Evolutionary conservation across 2,888 invertebrate species (phyloP), one percentile per base, ranked within the genome.

Genomic region (Altica lythri): DNA sequence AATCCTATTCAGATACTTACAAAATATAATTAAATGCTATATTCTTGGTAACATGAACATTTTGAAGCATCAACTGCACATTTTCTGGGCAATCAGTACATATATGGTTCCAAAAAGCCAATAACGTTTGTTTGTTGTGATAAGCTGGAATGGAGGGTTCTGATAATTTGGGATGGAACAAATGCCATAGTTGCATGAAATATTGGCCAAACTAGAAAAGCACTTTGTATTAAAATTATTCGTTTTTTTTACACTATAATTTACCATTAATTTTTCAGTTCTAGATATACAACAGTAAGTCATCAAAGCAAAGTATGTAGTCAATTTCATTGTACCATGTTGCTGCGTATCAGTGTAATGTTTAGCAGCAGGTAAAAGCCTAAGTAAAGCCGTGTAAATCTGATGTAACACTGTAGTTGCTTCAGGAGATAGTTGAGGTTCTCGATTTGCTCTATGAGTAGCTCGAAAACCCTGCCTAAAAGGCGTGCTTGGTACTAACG

Each of bases 121-220:
- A 81, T 64, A 96, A 77, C 2, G 95, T 92, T 75, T 95, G 95
- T 75, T 95, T 95, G 77, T 95, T 95, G 71, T 95, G 94, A 78
- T 95, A 94, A 49, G 95, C 92, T 14, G 95, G 90, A 65, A 95
- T 93, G 47, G 93, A 91, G 1, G 95, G 95, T 78, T 96, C 95
- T 6, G 94, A 92, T 59, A 95, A 82, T 68, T 92, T 90, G 1
- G 95, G 95, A 80, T 95, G 95, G 77, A 95, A 96, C 51, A 96
- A 78, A 65, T 93, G 91, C 95, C 95, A 96, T 30, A 96, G 79
- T 69, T 95, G 92, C 67, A 88, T 83, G 79, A 95, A 90, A 77
- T 90, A 92, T 64, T 89, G 90, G n/a, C 93, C 91, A 77, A 95
- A 93, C 93, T 94, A n/a, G n/a, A n/a, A n/a, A n/a, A n/a, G n/a